phyloP scores from a whole-genome alignment of 2,888 invertebrate genomes.

The Aricia artaxerxes region DNA sequence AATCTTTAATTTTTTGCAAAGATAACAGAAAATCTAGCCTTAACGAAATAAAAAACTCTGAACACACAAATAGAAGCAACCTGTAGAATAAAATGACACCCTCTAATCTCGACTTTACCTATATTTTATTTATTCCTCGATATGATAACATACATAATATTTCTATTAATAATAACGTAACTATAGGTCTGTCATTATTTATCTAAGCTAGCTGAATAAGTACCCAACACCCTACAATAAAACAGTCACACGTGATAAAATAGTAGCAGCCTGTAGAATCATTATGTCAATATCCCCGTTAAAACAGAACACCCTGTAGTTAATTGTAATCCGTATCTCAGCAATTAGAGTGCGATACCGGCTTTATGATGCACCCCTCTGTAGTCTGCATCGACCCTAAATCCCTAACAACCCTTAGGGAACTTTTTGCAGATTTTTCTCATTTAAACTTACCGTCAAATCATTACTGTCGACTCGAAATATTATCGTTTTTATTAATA shows the following conservation, averaged over 20 bases:
- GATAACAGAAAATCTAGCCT: too few relatives aligned
- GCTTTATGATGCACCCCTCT: constrained; percentile 16
- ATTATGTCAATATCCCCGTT: background rate
- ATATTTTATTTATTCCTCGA: too few relatives aligned
- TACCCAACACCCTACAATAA: background rate
- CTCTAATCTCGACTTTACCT: too few relatives aligned
- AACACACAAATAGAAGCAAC: too few relatives aligned
- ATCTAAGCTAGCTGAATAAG: background rate
- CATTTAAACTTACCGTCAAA: constrained; percentile 28
- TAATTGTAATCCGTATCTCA: constrained; percentile 12
- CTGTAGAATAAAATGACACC: too few relatives aligned
- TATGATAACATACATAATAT: background rate
- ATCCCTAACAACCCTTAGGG: constrained; percentile 12
- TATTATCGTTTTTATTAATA: constrained; percentile 1
- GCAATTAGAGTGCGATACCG: constrained; percentile 21
- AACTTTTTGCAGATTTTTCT: constrained; percentile 26
- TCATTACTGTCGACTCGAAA: constrained; percentile 19
- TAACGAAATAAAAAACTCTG: too few relatives aligned
- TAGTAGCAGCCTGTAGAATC: background rate
- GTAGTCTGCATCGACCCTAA: background rate
- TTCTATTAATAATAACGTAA: background rate
- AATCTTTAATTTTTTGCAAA: too few relatives aligned
- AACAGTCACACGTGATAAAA: background rate
- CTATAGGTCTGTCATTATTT: background rate
- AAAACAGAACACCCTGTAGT: background rate